Percentiles rank a stretch among this genome's conserved stretches.
These are phyloP conservation scores for Icerya purchasi DNA, from an alignment of 2,888 invertebrate species.

Conservation along the genomic window DNA sequence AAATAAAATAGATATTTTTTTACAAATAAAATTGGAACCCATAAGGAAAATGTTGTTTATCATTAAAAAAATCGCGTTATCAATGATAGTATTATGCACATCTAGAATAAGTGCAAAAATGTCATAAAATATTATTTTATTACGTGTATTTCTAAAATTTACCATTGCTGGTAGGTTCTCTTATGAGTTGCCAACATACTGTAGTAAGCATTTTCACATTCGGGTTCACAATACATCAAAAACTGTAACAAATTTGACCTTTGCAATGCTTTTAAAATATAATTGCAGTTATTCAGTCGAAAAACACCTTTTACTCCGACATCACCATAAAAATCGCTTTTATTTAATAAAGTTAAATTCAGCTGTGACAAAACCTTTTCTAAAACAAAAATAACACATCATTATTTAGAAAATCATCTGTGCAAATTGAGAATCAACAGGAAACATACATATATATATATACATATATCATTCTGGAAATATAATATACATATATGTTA, in stretches of 20 bases:
- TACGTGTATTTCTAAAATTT: too few species aligned
- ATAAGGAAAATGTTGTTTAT: too few species aligned
- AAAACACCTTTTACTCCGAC: conserved; percentile 69
- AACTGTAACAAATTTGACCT: conserved; percentile 64
- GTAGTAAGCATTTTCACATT: conserved; percentile 64
- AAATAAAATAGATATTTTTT: too few species aligned
- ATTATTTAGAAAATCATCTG: too few species aligned
- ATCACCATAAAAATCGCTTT: conserved; percentile 80
- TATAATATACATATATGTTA: too few species aligned
- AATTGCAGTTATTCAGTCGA: conserved; percentile 82
- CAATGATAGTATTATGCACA: too few species aligned
- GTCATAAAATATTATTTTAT: too few species aligned
- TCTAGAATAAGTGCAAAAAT: too few species aligned
- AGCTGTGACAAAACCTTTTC: conserved; percentile 76
- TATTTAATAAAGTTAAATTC: conserved; percentile 68
- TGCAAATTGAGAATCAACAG: conserved; percentile 6
- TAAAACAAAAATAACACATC: conserved; percentile 27
- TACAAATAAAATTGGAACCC: too few species aligned
- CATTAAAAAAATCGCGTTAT: too few species aligned
- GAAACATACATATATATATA: not conserved
- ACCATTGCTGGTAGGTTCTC: conserved; percentile 45
- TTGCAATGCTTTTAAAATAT: conserved; percentile 77
- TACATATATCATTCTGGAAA: too few species aligned
- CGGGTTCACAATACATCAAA: conserved; percentile 58
- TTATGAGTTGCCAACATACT: conserved; percentile 72